Conservation (phyloP, 2,888 invertebrate species). For the Caenorhabditis macrosperma region DNA sequence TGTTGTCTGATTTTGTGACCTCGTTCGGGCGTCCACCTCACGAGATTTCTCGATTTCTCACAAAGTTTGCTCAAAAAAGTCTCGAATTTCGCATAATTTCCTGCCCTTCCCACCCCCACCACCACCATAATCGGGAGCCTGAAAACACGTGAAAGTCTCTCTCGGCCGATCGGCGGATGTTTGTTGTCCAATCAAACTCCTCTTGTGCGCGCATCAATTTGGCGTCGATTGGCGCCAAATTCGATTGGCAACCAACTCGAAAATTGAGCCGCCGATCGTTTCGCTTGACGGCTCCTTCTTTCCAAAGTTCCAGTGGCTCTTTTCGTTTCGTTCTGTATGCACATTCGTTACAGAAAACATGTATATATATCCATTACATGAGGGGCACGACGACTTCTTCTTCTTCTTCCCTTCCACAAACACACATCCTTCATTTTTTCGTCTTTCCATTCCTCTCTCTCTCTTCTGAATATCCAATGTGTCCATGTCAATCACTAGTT, state of each 20-base stretch:
- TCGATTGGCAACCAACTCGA: constrained; percentile 14
- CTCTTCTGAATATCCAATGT: constrained; percentile 31
- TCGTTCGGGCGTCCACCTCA: neutral
- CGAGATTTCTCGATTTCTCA: neutral
- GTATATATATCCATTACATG: constrained; percentile 54
- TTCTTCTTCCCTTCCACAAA: constrained; percentile 24
- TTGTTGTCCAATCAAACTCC: constrained; percentile 42
- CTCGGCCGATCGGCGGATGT: neutral
- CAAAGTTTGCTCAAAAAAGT: constrained; percentile 22
- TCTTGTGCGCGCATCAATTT: constrained; percentile 11
- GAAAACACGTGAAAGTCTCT: constrained; percentile 20
- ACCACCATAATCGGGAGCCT: neutral
- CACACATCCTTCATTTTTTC: constrained; percentile 30
- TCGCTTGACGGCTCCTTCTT: neutral
- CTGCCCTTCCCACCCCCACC: constrained; percentile 17
- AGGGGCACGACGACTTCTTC: constrained; percentile 23
- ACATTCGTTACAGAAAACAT: constrained; percentile 47
- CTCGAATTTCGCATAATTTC: constrained; percentile 51
- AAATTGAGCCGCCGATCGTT: neutral
- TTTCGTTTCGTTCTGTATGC: constrained; percentile 23
- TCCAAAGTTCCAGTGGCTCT: constrained; percentile 1
- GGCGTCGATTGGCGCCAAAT: constrained; percentile 18
- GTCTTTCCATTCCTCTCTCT: neutral
- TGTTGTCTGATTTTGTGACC: neutral
- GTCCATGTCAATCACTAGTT: constrained; percentile 3